Percentiles rank a stretch among this genome's conserved stretches.
Conservation (phyloP, 2,797 vertebrate species). For the Scyliorhinus canicula region DNA sequence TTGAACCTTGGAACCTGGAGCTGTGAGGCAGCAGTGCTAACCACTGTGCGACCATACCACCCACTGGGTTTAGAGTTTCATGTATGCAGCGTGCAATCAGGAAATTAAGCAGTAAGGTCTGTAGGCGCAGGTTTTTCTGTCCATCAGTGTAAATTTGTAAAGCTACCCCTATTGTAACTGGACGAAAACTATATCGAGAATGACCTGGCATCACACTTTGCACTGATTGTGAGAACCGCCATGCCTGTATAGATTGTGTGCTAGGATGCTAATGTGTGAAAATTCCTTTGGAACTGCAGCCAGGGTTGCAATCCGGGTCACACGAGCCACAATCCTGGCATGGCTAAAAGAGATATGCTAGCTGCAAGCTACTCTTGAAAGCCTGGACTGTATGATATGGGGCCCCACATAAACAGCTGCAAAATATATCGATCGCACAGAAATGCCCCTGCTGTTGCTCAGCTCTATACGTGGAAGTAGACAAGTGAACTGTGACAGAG, state of each 20-base stretch:
- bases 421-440: not conserved
- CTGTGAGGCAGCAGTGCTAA: too few relatives aligned
- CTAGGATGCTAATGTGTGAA: not conserved
- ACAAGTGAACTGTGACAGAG: not conserved
- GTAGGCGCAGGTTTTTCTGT: too few relatives aligned
- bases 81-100: not conserved
- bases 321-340: not conserved
- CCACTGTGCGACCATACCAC: too few relatives aligned
- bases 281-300: not conserved
- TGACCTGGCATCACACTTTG: not conserved
- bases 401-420: not conserved
- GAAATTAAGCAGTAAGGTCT: not conserved
- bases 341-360: not conserved
- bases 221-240: not conserved
- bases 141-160: not conserved
- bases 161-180: not conserved
- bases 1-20: too few relatives aligned
- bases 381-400: not conserved
- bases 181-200: not conserved
- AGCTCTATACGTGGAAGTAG: not conserved
- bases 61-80: not conserved
- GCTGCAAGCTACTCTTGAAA: not conserved
- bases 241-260: not conserved
- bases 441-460: not conserved
- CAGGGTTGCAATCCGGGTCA: not conserved